phyloP scores from a whole-genome alignment of 2,888 invertebrate species.

The Drosophila multiciliata region DNA sequence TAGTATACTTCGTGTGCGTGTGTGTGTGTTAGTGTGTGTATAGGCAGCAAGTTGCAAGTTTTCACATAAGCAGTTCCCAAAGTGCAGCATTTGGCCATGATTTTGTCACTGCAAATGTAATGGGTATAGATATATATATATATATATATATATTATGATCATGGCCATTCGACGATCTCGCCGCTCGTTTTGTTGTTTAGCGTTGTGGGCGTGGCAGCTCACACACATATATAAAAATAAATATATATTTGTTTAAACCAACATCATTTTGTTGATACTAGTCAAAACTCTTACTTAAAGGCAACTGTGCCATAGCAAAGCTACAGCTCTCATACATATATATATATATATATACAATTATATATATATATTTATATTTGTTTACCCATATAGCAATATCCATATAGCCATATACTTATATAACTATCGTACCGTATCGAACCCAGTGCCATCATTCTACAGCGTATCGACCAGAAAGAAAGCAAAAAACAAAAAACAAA shows the following conservation, averaged over 20 bases:
- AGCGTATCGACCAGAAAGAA: constrained; percentile 17
- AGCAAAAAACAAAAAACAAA: constrained; percentile 20
- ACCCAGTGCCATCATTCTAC: constrained; percentile 63
- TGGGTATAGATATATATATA: neutral
- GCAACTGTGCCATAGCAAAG: constrained; percentile 75
- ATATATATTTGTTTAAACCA: constrained; percentile 26
- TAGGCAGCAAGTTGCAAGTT: constrained; percentile 18
- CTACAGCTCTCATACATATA: constrained; percentile 57
- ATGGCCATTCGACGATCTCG: constrained; percentile 71
- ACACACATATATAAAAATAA: constrained; percentile 5
- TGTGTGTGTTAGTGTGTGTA: constrained; percentile 19
- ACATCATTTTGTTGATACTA: constrained; percentile 63
- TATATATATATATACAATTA: constrained; percentile 37
- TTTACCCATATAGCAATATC: constrained; percentile 15
- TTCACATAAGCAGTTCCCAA: constrained; percentile 67
- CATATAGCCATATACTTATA: constrained; percentile 17
- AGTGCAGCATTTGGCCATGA: constrained; percentile 65
- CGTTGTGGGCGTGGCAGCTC: constrained; percentile 54
- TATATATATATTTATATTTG: neutral
- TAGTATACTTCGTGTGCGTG: constrained; percentile 8
- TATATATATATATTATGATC: constrained; percentile 10
- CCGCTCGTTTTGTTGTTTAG: constrained; percentile 70
- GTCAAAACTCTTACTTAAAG: constrained; percentile 73
- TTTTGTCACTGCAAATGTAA: constrained; percentile 23
- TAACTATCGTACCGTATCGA: constrained; percentile 26